Percentiles rank a stretch among this genome's conserved stretches.
phyloP scores from a whole-genome alignment of 1,140 invertebrate species.

The Armadillidium nasatum region DNA sequence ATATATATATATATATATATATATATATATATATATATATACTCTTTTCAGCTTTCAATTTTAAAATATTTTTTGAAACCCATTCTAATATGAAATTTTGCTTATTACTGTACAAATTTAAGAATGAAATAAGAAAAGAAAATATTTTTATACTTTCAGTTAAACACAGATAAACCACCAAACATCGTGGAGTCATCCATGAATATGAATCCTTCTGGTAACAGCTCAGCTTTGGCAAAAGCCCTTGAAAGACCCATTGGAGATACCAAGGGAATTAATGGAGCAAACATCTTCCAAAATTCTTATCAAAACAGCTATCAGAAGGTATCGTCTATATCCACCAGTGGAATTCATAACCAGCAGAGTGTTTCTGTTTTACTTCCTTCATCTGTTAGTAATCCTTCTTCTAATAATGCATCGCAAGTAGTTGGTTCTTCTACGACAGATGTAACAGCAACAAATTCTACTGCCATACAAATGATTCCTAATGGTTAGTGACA shows the following conservation, averaged over 20 bases:
- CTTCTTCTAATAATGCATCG: not conserved
- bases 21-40: too few species aligned
- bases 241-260: slow-evolving; percentile 35
- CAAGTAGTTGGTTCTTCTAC: not conserved
- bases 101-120: too few species aligned
- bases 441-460: not conserved
- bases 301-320: slow-evolving; percentile 40
- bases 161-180: slow-evolving; percentile 33
- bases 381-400: slow-evolving; percentile 22
- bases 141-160: slow-evolving; percentile 20
- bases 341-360: slow-evolving; percentile 34
- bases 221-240: slow-evolving; percentile 32
- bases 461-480: slow-evolving; percentile 41
- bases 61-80: too few species aligned
- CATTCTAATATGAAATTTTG: too few species aligned
- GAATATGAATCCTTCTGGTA: slow-evolving; percentile 22
- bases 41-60: too few species aligned
- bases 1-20: too few species aligned
- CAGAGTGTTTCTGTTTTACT: slow-evolving; percentile 44
- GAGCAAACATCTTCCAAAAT: slow-evolving; percentile 34
- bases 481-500: slow-evolving; percentile 44
- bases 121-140: too few species aligned
- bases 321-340: slow-evolving; percentile 32
- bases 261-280: slow-evolving; percentile 39
- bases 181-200: slow-evolving; percentile 30